phyloP scores from a whole-genome alignment of 2,797 vertebrate genomes.

The Anguilla megastoma region DNA sequence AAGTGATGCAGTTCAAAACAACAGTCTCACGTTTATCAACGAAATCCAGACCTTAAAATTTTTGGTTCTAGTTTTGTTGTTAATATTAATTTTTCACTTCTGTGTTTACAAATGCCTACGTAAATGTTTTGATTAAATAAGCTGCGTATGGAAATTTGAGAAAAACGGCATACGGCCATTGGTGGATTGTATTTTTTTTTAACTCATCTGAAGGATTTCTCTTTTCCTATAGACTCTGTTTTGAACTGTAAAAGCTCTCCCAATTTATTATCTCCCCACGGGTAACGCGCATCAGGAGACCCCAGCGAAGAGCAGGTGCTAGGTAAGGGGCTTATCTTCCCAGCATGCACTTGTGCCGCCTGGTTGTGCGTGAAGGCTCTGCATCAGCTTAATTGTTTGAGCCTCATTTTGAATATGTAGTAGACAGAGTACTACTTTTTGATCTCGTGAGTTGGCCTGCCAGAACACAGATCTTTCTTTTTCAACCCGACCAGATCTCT shows the following conservation, averaged over 20 bases:
- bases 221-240: conserved; percentile 43
- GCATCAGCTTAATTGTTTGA: neutral
- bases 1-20: conserved; percentile 17
- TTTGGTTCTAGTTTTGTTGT: neutral
- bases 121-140: conserved; percentile 6
- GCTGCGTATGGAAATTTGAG: neutral
- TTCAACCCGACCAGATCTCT: neutral
- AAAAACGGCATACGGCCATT: neutral
- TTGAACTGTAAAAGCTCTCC: conserved; percentile 49
- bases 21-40: neutral
- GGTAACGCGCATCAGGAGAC: conserved; percentile 47
- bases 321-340: conserved; percentile 49
- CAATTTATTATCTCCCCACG: conserved; percentile 41
- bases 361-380: conserved; percentile 18
- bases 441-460: neutral
- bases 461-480: neutral
- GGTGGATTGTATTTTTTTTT: conserved; percentile 26
- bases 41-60: conserved; percentile 12
- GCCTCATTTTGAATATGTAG: conserved; percentile 12
- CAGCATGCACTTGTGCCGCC: conserved; percentile 22
- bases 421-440: neutral
- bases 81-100: neutral
- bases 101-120: neutral
- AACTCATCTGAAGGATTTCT: conserved; percentile 44
- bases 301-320: conserved; percentile 47